These are phyloP conservation scores for Menidia menidia DNA, from an alignment of 2,797 vertebrate species.

Conservation along the genomic window DNA sequence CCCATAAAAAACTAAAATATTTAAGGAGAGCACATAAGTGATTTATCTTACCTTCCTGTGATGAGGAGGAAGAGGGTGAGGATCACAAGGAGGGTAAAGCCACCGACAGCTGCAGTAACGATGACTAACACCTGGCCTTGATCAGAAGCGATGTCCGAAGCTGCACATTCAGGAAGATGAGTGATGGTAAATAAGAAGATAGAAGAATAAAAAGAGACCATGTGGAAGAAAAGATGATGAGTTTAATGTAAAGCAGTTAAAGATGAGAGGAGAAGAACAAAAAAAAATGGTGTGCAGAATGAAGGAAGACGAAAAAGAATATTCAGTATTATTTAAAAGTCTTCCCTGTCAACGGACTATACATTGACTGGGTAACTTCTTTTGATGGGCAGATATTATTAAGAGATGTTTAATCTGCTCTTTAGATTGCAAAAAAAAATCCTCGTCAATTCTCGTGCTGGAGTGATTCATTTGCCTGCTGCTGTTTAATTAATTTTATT, in stretches of 20 bases:
- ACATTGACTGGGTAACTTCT: constrained; percentile 10
- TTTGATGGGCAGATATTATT: constrained; percentile 45
- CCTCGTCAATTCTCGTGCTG: constrained; percentile 48
- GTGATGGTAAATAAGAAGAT: background rate
- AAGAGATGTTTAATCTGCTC: constrained; percentile 62
- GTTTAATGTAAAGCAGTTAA: constrained; percentile 11
- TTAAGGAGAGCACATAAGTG: too few species aligned
- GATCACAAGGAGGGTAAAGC: constrained; percentile 94
- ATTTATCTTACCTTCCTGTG: constrained; percentile 90
- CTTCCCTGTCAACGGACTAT: background rate
- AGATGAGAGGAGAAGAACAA: constrained; percentile 3
- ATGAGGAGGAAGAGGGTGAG: constrained; percentile 97
- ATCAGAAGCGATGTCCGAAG: constrained; percentile 91
- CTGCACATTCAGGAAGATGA: constrained; percentile 70
- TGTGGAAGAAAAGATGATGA: background rate
- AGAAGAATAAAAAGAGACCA: background rate
- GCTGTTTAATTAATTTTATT: constrained; percentile 83
- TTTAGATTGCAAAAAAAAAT: constrained; percentile 64
- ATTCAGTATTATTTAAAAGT: background rate
- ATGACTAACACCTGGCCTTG: constrained; percentile 96
- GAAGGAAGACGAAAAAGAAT: constrained; percentile 14
- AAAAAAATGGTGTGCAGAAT: background rate
- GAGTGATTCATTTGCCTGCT: constrained; percentile 73
- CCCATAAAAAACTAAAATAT: too few species aligned
- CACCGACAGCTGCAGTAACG: constrained; percentile 93